Conservation (phyloP, 2,888 invertebrate species). For the Xylophagus ater region DNA sequence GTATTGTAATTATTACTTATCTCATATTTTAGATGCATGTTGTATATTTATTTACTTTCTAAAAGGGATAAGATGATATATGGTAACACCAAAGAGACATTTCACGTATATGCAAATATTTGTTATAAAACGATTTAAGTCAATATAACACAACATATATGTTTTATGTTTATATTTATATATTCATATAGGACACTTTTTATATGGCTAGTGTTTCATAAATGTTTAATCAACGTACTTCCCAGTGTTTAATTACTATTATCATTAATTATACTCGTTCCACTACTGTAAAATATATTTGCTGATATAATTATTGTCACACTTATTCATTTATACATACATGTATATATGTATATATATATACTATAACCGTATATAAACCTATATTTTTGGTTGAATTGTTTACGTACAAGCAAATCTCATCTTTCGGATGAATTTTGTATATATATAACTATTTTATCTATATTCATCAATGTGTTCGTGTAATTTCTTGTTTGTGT, state of each 20-base stretch:
- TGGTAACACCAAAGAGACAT: slow-evolving; percentile 13
- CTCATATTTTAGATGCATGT: too few species aligned
- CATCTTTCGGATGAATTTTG: not conserved
- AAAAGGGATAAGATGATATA: slow-evolving; percentile 15
- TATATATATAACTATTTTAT: not conserved
- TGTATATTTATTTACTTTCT: too few species aligned
- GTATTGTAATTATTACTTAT: too few species aligned
- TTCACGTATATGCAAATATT: slow-evolving; percentile 13
- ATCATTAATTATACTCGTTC: slow-evolving; percentile 23
- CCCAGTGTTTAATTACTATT: slow-evolving; percentile 24
- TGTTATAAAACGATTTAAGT: too few species aligned
- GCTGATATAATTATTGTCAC: slow-evolving; percentile 25
- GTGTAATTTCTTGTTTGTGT: not conserved
- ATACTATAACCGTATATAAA: not conserved
- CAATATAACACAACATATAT: not conserved
- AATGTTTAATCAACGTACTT: slow-evolving; percentile 25
- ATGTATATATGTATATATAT: not conserved
- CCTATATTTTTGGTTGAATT: too few species aligned
- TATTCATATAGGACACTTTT: not conserved
- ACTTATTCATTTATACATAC: slow-evolving; percentile 13
- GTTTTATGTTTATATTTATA: not conserved
- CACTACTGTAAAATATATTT: slow-evolving; percentile 19
- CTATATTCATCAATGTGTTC: not conserved
- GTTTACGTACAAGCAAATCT: too few species aligned
- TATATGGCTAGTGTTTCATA: slow-evolving; percentile 14